These are phyloP conservation scores for Panthera leo DNA, from an alignment of 2,113 vertebrate species.

Conservation along the genomic window DNA sequence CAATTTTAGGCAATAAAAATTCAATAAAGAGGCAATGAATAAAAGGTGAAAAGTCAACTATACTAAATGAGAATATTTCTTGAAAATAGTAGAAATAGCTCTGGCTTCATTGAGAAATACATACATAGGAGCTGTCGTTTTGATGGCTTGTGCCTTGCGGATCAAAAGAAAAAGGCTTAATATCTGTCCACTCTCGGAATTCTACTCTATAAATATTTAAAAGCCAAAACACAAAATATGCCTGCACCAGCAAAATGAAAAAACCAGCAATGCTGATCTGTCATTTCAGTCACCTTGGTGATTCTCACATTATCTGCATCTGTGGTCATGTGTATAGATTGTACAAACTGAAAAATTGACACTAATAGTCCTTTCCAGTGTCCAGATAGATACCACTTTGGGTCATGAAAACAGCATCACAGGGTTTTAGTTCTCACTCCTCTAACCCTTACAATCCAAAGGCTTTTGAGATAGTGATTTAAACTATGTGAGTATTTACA, in stretches of 20 bases:
- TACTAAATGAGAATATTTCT: not conserved
- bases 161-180: conserved; percentile 13
- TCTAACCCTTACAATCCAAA: not conserved
- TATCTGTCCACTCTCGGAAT: not conserved
- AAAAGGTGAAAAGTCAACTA: not conserved
- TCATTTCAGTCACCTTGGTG: not conserved
- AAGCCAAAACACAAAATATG: not conserved
- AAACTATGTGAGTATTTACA: not conserved
- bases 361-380: not conserved
- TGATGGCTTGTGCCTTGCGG: not conserved
- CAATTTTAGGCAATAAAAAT: not conserved
- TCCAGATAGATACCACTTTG: not conserved
- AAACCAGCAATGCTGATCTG: not conserved
- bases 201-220: conserved; percentile 49
- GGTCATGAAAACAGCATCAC: not conserved
- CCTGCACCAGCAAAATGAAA: not conserved
- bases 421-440: not conserved
- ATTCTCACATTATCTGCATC: not conserved
- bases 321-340: not conserved
- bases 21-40: not conserved
- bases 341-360: not conserved
- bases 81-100: not conserved
- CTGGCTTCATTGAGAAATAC: not conserved
- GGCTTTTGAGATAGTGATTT: not conserved
- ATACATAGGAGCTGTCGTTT: not conserved